Percentiles rank a stretch among this genome's conserved stretches.
These are phyloP conservation scores for Phylloscopus collybita DNA, from an alignment of 2,797 vertebrate species.

Conservation along the genomic window DNA sequence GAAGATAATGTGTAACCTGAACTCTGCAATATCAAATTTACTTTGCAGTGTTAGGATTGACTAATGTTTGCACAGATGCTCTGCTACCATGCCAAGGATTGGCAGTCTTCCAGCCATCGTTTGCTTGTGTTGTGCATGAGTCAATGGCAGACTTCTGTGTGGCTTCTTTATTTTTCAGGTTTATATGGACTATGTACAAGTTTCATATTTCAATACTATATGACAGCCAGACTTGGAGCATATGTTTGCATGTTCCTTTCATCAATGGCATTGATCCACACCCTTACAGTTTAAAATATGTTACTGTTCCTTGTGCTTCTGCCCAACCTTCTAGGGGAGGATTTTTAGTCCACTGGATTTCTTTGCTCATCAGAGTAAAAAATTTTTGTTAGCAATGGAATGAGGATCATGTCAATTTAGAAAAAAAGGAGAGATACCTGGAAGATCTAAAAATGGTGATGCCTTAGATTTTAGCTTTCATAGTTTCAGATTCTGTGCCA, in stretches of 20 bases:
- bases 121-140: neutral
- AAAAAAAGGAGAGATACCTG: neutral
- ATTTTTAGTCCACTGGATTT: neutral
- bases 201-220: neutral
- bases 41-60: neutral
- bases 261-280: neutral
- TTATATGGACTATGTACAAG: neutral
- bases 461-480: too few relatives aligned
- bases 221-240: neutral
- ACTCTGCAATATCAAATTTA: neutral
- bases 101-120: neutral
- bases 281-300: neutral
- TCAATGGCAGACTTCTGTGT: neutral
- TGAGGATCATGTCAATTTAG: neutral
- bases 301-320: neutral
- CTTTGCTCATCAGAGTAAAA: neutral
- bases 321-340: fast-evolving
- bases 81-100: neutral
- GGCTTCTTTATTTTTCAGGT: neutral
- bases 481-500: too few relatives aligned
- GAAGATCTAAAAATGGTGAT: neutral
- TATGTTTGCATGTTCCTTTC: neutral
- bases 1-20: neutral
- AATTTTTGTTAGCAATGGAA: neutral
- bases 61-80: neutral